Evolutionary conservation across 1,140 invertebrate species (phyloP), one percentile per base, ranked within the genome.

Genomic region (Drosophila ananassae): DNA sequence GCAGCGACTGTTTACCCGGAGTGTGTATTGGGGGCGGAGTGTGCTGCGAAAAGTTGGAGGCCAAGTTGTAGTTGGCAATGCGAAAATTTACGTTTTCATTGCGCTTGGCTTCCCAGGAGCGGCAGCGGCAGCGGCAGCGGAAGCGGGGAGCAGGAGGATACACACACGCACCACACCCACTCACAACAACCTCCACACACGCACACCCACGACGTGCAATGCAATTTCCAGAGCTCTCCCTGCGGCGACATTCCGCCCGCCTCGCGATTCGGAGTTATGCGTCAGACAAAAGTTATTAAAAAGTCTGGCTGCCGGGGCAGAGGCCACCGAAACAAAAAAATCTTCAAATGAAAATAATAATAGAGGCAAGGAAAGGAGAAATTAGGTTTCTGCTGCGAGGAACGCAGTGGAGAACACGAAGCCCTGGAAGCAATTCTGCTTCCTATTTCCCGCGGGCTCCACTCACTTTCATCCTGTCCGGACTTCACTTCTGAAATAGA

Each of bases 271-370:
- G 7, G 46, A 73, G 73, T 64, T 82, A 77, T 77, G 75, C 57
- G 64, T 71, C 63, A 82, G 75, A 74, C 75, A 57, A 72, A 82
- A 79, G 79, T 82, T 82, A 82, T 82, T 83, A 83, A 82, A 82
- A 82, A 82, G 60, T 82, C 79, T 75, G 79, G 64, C 64, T 69
- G 79, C 28, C 7, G 30, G 21, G 2, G 39, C 21, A 34, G 28
- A 64, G 47, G 47, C 28, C 25, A 9, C 46, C 22, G 61, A 7
- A 13, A 13, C 13, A 21, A 6, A 25, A 63, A 50, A 28, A 54
- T 37, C 21, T 8, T 12, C 44, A 8, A 13, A n/a, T 41, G 32
- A 17, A 41, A 34, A 32, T 8, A 44, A 64, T 30, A 67, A 66
- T 25, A 67, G 55, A 55, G 9, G 10, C 28, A 25, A 54, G 21